These are phyloP conservation scores for Hydra vulgaris DNA, from an alignment of 30 jellyfish, hydroid and myxozoan species.

Conservation along the genomic window DNA sequence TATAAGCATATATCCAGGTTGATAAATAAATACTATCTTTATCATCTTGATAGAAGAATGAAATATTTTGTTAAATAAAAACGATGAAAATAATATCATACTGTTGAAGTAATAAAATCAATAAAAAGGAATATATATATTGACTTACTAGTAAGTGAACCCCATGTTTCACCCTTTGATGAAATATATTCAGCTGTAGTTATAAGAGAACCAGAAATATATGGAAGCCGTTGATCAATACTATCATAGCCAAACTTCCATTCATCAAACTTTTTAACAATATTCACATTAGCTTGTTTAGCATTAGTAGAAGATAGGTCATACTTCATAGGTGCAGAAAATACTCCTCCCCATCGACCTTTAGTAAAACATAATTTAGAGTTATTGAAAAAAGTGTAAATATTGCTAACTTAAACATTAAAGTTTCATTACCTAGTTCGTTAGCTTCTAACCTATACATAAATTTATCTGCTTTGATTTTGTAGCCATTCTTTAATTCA, in stretches of 20 bases:
- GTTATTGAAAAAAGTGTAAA: background rate
- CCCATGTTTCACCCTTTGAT: background rate
- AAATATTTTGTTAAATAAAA: too few relatives aligned
- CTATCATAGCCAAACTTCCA: constrained; percentile 42
- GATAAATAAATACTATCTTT: constrained; percentile 4
- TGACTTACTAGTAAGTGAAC: background rate
- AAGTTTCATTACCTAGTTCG: constrained; percentile 52
- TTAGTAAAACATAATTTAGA: background rate
- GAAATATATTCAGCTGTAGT: constrained; percentile 18
- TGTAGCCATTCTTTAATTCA: constrained; percentile 45
- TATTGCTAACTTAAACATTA: background rate
- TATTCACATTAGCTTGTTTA: constrained; percentile 43
- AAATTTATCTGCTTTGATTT: constrained; percentile 26
- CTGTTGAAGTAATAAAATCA: too few relatives aligned
- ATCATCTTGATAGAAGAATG: constrained; percentile 10
- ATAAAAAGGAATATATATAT: too few relatives aligned
- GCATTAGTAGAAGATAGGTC: constrained; percentile 27
- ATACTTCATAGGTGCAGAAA: constrained; percentile 62
- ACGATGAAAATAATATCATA: background rate
- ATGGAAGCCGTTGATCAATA: constrained; percentile 50
- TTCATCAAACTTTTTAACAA: constrained; percentile 49
- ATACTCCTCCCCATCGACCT: constrained; percentile 96
- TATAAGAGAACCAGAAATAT: constrained; percentile 25
- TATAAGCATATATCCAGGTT: constrained; percentile 3
- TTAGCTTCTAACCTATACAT: constrained; percentile 78